Evolutionary conservation across 2,888 invertebrate genomes (phyloP).

Genomic region (Zaprionus lineosus): DNA sequence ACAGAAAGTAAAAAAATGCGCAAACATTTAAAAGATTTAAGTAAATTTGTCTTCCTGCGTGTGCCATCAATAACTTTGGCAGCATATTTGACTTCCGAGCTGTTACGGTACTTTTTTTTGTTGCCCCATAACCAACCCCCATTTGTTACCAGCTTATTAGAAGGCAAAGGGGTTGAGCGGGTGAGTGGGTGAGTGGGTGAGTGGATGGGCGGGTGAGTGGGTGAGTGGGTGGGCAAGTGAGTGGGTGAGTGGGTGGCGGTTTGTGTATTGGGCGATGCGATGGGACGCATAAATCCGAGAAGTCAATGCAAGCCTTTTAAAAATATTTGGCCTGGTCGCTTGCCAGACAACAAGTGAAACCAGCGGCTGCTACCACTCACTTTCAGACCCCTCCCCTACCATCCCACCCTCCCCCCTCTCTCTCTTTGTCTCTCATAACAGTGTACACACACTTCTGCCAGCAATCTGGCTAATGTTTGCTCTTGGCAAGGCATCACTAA

Average conservation of each 20-base stretch:
- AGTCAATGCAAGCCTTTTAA: constrained; percentile 58
- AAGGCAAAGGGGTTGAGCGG: too few species aligned
- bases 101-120: constrained; percentile 22
- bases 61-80: constrained; percentile 73
- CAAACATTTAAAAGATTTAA: constrained; percentile 78
- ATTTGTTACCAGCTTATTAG: constrained; percentile 32
- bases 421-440: too few species aligned
- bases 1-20: constrained; percentile 61
- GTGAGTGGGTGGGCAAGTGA: neutral
- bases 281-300: constrained; percentile 53
- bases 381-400: neutral
- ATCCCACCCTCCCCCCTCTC: neutral
- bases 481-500: constrained; percentile 63
- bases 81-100: constrained; percentile 69
- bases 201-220: too few species aligned
- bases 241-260: neutral
- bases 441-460: constrained; percentile 40
- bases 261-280: constrained; percentile 13
- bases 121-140: constrained; percentile 1
- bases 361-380: constrained; percentile 14
- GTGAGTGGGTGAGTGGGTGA: neutral
- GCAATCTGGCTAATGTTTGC: constrained; percentile 72
- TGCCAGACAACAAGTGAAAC: constrained; percentile 23
- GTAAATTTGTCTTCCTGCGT: constrained; percentile 77
- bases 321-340: constrained; percentile 36